Evolutionary conservation across 2,797 vertebrate species (phyloP), one percentile per base, ranked within the genome.

Genomic region (Phataginus tricuspis): DNA sequence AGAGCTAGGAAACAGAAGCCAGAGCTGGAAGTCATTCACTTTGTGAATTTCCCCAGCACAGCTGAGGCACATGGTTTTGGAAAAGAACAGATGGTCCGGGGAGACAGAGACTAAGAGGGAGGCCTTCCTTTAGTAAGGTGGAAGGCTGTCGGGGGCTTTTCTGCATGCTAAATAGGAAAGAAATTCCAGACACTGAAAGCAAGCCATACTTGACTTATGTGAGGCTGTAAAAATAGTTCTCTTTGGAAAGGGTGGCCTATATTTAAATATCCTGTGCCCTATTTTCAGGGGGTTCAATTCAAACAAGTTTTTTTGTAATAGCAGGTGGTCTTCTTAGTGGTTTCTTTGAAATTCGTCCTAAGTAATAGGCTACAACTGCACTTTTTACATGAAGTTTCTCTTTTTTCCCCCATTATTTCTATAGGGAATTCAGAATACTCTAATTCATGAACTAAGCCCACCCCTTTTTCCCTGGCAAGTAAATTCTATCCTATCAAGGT

Each of bases 11-110:
- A 94, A 49, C 18, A 94, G 88, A 95, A 97, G 53, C 78, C 27
- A 39, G 66, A n/a, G 4, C 49, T 77, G 85, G 90, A 90, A 94
- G 86, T 72, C 96, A 95, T 97, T 91, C 93, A 72, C 91, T 93
- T 78, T 57, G 69, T 92, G 92, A 77, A 79, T 92, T 95, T 96
- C 71, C 92, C 86, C 49, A 71, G 90, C 59, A 63, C 77, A 92
- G 96, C 96, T 91, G 84, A 97, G 59, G 86, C 86, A 49, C 77
- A 10, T 29, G 34, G 74, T 91, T 96, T 90, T 95, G 86, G 84
- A 77, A 95, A 78, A 88, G 94, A 97, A 97, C 96, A 97, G 96
- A 97, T 97, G 96, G 96, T 89, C 86, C 94, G 63, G 92, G 95
- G 96, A 96, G 82, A 95, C 87, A 95, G 92, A 63, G 83, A 95